phyloP scores from a whole-genome alignment of 2,113 vertebrate genomes.

The Sinosuthora webbiana region DNA sequence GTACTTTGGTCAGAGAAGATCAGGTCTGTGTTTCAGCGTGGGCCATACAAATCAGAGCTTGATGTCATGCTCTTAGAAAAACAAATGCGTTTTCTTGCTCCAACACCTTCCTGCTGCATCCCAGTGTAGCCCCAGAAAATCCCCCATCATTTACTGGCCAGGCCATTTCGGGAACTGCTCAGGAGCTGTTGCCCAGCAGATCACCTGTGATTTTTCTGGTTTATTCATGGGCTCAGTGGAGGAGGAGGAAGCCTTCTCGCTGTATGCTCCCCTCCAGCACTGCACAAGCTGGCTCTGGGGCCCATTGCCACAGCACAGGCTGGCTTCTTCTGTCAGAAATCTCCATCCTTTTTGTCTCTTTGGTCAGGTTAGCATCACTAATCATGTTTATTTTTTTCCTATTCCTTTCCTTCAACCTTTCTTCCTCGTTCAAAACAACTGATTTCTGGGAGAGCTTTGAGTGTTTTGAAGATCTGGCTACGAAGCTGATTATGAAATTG shows the following conservation, averaged over 20 bases:
- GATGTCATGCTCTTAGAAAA: not conserved
- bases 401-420: not conserved
- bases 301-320: not conserved
- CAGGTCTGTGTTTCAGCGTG: not conserved
- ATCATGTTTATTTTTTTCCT: not conserved
- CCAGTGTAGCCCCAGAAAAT: not conserved
- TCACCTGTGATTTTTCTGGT: not conserved
- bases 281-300: not conserved
- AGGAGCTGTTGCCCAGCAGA: not conserved
- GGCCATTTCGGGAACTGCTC: not conserved
- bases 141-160: not conserved
- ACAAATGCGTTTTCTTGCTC: rapidly evolving
- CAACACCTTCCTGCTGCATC: not conserved
- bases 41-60: not conserved
- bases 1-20: not conserved
- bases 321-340: not conserved
- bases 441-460: not conserved
- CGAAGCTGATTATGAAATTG: not conserved
- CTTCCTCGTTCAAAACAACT: not conserved
- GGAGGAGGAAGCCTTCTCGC: not conserved
- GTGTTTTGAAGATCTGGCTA: not conserved
- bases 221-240: not conserved
- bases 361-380: not conserved
- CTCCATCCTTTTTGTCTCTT: not conserved
- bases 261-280: not conserved